Evolutionary conservation across 64 coral and sea anemone species (phyloP).

Genomic region (Hydrozoanthus tunicans): DNA sequence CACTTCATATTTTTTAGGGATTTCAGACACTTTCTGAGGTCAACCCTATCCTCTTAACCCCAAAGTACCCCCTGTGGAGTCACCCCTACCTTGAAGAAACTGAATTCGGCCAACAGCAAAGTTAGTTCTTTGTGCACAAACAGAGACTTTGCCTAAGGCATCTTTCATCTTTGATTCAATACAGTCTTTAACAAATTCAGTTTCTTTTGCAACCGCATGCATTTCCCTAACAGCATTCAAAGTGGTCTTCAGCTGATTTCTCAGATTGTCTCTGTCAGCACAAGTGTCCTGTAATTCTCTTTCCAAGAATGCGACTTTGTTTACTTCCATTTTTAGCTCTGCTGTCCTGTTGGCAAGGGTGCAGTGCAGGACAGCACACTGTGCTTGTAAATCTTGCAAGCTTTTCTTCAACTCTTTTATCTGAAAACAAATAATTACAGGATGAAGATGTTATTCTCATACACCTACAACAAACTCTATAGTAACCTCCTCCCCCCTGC

Average conservation of each 20-base stretch:
- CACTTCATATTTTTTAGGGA: background rate
- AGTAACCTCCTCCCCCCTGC: too few species aligned
- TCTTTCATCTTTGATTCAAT: constrained; percentile 58
- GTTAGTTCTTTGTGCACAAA: constrained; percentile 71
- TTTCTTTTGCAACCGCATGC: constrained; percentile 14
- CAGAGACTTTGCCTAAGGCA: constrained; percentile 57
- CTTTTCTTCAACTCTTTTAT: constrained; percentile 59
- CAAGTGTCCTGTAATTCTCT: constrained; percentile 55
- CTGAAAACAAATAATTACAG: constrained; percentile 10
- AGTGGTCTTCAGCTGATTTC: constrained; percentile 32
- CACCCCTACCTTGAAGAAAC: constrained; percentile 80
- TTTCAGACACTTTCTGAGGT: background rate
- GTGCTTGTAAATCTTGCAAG: constrained; percentile 45
- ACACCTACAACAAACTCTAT: too few species aligned
- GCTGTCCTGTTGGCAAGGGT: constrained; percentile 72
- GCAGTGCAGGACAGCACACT: constrained; percentile 52
- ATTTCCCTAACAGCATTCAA: background rate
- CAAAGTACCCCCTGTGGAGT: background rate
- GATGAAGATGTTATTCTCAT: too few species aligned
- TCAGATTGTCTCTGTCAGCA: constrained; percentile 38
- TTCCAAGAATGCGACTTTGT: constrained; percentile 42
- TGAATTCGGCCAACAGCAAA: constrained; percentile 84
- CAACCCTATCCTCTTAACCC: background rate
- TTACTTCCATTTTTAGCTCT: constrained; percentile 82
- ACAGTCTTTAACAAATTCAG: constrained; percentile 19